Conservation (phyloP, 2,113 vertebrate species). For the Pangasianodon hypophthalmus region DNA sequence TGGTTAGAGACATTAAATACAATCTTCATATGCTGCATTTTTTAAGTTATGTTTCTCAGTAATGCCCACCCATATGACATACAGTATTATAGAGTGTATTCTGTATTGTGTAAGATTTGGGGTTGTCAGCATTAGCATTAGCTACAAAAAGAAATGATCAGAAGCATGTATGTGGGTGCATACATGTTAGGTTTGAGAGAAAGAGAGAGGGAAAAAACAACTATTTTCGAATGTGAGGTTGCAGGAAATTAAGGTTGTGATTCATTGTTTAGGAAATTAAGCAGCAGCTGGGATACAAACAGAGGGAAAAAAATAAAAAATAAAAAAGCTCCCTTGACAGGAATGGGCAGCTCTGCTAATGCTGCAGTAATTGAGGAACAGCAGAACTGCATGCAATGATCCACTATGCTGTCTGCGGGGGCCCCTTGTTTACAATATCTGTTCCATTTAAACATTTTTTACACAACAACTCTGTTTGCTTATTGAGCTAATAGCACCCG, state of each 20-base stretch:
- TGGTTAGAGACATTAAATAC: neutral
- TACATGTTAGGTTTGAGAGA: neutral
- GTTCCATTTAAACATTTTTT: neutral
- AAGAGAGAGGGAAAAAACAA: neutral
- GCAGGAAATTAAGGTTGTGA: neutral
- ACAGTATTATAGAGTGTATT: neutral
- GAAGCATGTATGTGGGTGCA: neutral
- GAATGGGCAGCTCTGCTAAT: neutral
- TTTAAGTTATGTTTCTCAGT: neutral
- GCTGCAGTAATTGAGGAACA: constrained; percentile 6
- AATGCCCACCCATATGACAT: neutral
- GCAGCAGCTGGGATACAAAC: neutral
- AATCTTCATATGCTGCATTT: neutral
- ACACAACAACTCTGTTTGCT: neutral
- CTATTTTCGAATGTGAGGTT: neutral
- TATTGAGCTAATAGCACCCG: neutral
- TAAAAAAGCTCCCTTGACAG: neutral
- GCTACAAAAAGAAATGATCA: neutral
- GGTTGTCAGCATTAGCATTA: neutral
- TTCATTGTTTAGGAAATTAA: constrained; percentile 25
- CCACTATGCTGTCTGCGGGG: neutral
- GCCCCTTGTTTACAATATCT: neutral
- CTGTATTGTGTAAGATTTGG: neutral
- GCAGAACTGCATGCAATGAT: neutral
- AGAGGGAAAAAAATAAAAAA: neutral